Evolutionary conservation across 2,113 vertebrate species (phyloP).

Genomic region (Saimiri boliviensis): DNA sequence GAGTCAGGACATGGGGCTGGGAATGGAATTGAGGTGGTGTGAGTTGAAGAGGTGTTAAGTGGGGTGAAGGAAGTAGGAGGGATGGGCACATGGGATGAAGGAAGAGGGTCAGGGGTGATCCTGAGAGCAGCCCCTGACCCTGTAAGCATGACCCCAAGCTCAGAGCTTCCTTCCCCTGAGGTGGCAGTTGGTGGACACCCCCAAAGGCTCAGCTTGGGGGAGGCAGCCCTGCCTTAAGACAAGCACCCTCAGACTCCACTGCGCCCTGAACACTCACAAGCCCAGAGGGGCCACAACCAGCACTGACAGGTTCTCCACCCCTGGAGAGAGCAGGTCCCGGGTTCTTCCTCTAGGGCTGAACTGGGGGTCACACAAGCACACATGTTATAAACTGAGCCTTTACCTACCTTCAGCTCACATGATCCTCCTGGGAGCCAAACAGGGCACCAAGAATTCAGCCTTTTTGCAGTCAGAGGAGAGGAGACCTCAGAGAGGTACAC

Average conservation of each 20-base stretch:
- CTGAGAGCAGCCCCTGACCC: neutral
- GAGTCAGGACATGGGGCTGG: neutral
- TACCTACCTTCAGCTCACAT: neutral
- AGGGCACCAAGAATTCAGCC: neutral
- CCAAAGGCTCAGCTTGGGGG: neutral
- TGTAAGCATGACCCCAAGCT: neutral
- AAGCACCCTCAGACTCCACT: neutral
- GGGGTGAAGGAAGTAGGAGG: neutral
- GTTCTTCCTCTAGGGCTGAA: slow-evolving; percentile 82
- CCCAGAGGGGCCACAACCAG: slow-evolving; percentile 85
- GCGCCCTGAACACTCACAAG: slow-evolving; percentile 78
- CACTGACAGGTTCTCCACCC: slow-evolving; percentile 72
- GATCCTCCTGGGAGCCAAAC: neutral
- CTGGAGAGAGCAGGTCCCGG: slow-evolving; percentile 84
- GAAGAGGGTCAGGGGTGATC: neutral
- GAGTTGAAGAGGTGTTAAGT: neutral
- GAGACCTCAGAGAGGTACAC: neutral
- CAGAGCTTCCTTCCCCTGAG: neutral
- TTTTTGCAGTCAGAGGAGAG: neutral
- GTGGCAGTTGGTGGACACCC: neutral
- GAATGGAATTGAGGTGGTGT: neutral
- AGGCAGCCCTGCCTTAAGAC: neutral
- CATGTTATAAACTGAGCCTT: neutral
- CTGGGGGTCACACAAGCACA: slow-evolving; percentile 74
- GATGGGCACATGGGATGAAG: neutral